Evolutionary conservation across 2,888 invertebrate species (phyloP), one percentile per base, ranked within the genome.

Genomic region (Fabriciana adippe): DNA sequence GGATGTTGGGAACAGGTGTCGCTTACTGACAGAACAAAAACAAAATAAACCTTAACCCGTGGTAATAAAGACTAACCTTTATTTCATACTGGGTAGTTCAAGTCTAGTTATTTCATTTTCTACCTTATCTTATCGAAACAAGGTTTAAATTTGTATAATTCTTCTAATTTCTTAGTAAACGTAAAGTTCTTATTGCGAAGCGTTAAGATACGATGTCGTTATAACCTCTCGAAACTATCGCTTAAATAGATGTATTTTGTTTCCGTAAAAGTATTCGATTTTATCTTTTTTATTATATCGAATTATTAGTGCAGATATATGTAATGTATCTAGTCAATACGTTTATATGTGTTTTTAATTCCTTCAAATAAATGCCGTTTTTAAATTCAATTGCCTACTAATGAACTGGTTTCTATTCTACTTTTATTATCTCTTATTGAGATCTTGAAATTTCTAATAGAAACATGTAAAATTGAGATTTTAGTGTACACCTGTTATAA

Each of bases 1-100:
- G 78, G 79, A 78, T 76, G 79, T 75, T 74, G 73, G 66, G 74
- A 78, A 78, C 79, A 79, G 79, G 78, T 88, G 88, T 86, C 81
- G 79, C 77, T 80, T 81, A 77, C 80, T 81, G 73, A 69, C 78
- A 47, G 51, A 54, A 57, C 61, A 64, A 75, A 78, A 80, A 80
- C 69, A 78, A 64, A 76, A 68, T 31, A 57, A 62, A 51, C 62
- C 45, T 66, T 66, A 72, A 61, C 48, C 16, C 48, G 59, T 47
- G 16, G 66, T 16, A 67, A 66, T 61, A 70, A 62, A 66, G 54
- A 41, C 50, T 18, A 61, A 45, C 61, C 31, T 21, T 61, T 18
- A 51, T 35, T 21, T 2, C 5, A 50, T 61, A 53, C 51, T 53
- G 50, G 53, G 35, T 13, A 11, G 15, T 11, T 5, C 35, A 53